Base-by-base conservation (phyloP, 2,888 invertebrate species). In the Abrostola triplasia region DNA sequence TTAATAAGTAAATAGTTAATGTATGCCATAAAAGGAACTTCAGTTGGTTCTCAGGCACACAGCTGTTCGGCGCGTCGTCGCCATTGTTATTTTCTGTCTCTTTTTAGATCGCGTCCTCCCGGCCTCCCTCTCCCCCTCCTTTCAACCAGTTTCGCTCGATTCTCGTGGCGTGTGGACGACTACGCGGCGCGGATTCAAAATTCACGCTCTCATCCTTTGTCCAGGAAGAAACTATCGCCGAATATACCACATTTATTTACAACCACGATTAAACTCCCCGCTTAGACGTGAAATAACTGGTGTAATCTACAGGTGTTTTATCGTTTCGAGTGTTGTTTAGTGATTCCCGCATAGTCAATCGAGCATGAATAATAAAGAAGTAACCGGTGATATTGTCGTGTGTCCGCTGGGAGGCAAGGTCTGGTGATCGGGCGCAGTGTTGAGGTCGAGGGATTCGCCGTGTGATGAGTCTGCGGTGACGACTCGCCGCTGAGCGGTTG, bases 331-430 rank as follows among this genome's bases (percentile, higher is more conserved):
- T 90, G 83, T 88, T 89, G 85, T 91, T 89, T 81, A 83, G 93
- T 93, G 92, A 87, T 91, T 89, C 92, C 90, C 88, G 90, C 90
- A 92, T 88, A 90, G 92, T 89, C 88, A 88, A 88, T 88, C 90
- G 93, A 94, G 93, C 91, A 94, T 94, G 94, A 94, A 94, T 94
- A 93, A 90, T 94, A 93, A 88, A 93, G 90, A 92, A 93, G 93
- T 92, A 89, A 88, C 89, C 88, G 87, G 92, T 93, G 92, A 88
- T 90, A 90, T 87, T 86, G 85, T 91, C 89, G 90, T 88, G 91
- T 90, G 89, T 88, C 83, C 81, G 83, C 82, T 88, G 87, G 89
- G 87, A 90, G 83, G 79, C 83, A 80, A 88, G 86, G 80, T 83
- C 84, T 93, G 92, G 92, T 94, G 93, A 93, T 89, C 79, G 81